Evolutionary conservation across 2,113 vertebrate species (phyloP).

Genomic region (Polypterus bichir): DNA sequence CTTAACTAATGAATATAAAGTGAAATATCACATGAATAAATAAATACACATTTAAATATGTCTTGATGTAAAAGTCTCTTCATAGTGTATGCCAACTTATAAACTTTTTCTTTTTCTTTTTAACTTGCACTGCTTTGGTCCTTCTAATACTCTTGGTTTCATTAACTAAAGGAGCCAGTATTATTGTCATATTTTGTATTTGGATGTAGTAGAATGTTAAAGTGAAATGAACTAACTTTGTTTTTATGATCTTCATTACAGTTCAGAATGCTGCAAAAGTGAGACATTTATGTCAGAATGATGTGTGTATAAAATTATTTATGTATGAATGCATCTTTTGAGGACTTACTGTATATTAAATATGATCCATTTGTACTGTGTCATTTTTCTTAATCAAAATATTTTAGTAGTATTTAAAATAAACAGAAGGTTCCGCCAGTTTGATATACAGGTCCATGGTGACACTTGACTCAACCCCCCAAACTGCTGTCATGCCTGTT

Average conservation of each 20-base stretch:
- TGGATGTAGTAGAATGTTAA: neutral
- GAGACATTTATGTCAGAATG: neutral
- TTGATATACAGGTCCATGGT: too few relatives aligned
- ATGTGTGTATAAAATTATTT: neutral
- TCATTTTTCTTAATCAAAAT: too few relatives aligned
- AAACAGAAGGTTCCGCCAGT: too few relatives aligned
- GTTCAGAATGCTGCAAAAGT: neutral
- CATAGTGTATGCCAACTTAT: too few relatives aligned
- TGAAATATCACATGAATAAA: too few relatives aligned
- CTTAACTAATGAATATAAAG: too few relatives aligned
- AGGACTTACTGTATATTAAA: neutral
- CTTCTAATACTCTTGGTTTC: neutral
- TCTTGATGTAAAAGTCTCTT: too few relatives aligned
- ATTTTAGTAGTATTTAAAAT: too few relatives aligned
- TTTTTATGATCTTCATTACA: neutral
- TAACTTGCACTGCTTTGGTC: neutral
- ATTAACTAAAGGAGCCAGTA: neutral
- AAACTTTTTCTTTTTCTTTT: neutral
- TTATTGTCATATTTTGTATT: neutral
- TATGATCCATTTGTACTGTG: neutral
- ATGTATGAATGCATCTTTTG: neutral
- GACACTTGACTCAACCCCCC: too few relatives aligned
- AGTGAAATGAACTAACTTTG: neutral
- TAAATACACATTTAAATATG: too few relatives aligned
- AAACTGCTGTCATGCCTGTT: too few relatives aligned